Evolutionary conservation across 2,888 invertebrate species (phyloP).

Genomic region (Elysia crispata): DNA sequence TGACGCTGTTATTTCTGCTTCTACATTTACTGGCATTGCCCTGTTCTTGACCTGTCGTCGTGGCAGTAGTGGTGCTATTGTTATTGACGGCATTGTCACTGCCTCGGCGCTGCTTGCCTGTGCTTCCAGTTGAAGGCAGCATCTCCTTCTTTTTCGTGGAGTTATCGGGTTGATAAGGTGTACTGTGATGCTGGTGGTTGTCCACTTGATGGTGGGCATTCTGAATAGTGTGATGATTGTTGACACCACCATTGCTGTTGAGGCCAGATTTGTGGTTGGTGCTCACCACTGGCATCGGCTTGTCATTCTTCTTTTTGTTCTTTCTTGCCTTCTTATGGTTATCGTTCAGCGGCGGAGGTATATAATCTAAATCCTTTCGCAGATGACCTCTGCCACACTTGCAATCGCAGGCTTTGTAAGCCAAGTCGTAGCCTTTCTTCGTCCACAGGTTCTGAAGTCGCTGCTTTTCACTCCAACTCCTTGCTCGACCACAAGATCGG

Average conservation of each 20-base stretch:
- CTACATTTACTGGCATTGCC: conserved; percentile 32
- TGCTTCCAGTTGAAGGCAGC: background rate
- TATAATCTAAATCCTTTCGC: conserved; percentile 96
- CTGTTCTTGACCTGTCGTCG: conserved; percentile 9
- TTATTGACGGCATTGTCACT: conserved; percentile 64
- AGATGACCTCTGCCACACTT: conserved; percentile 94
- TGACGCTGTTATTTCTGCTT: conserved; percentile 41
- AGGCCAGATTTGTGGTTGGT: conserved; percentile 54
- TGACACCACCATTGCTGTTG: conserved; percentile 79
- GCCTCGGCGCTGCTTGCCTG: conserved; percentile 28
- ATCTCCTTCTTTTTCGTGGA: conserved; percentile 53
- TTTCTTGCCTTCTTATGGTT: conserved; percentile 80
- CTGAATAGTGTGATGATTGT: conserved; percentile 77
- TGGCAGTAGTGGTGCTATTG: conserved; percentile 77
- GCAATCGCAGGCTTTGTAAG: conserved; percentile 96
- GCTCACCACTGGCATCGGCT: conserved; percentile 82
- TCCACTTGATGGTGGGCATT: conserved; percentile 75
- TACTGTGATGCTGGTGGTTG: conserved; percentile 42
- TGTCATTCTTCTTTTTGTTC: conserved; percentile 83
- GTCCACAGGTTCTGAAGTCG: conserved; percentile 97
- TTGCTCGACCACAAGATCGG: conserved; percentile 92
- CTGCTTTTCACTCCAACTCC: conserved; percentile 96
- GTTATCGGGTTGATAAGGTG: conserved; percentile 27
- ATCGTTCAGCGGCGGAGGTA: conserved; percentile 79
- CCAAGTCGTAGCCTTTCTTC: conserved; percentile 97